Evolutionary conservation across 2,113 vertebrate species (phyloP).

Genomic region (Albula goreensis): DNA sequence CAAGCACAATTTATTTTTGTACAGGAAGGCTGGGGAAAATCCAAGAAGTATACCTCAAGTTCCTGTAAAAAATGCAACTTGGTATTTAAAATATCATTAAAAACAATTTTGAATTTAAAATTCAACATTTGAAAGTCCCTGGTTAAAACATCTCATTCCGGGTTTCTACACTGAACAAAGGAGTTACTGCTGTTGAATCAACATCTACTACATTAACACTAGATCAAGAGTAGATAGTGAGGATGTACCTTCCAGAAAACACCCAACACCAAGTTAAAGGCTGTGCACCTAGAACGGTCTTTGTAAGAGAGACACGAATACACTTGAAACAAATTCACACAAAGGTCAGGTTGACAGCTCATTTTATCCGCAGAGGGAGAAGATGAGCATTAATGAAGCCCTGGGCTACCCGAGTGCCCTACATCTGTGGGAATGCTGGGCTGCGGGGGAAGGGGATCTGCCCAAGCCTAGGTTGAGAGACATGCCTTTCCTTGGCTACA

Average conservation of each 20-base stretch:
- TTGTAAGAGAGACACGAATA: not conserved
- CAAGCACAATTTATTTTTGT: not conserved
- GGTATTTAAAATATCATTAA: too few species aligned
- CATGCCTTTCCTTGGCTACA: not conserved
- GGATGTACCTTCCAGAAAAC: too few species aligned
- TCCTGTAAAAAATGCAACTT: not conserved
- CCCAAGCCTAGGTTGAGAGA: not conserved
- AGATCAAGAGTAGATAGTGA: too few species aligned
- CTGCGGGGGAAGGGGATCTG: not conserved
- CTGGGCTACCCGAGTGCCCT: not conserved
- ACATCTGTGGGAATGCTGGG: not conserved
- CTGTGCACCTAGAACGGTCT: not conserved
- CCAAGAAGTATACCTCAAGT: not conserved
- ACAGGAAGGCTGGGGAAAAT: too few species aligned
- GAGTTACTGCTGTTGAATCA: too few species aligned
- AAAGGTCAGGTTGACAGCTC: constrained; percentile 25
- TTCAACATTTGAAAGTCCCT: too few species aligned
- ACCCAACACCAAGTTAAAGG: too few species aligned
- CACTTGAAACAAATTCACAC: not conserved
- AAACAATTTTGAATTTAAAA: too few species aligned
- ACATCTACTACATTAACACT: too few species aligned
- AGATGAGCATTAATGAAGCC: constrained; percentile 1
- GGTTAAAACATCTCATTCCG: too few species aligned
- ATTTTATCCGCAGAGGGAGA: constrained; percentile 11
- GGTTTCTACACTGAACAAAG: too few species aligned